Conservation (phyloP, 2,797 vertebrate genomes). For the Mionectes olivaceus region DNA sequence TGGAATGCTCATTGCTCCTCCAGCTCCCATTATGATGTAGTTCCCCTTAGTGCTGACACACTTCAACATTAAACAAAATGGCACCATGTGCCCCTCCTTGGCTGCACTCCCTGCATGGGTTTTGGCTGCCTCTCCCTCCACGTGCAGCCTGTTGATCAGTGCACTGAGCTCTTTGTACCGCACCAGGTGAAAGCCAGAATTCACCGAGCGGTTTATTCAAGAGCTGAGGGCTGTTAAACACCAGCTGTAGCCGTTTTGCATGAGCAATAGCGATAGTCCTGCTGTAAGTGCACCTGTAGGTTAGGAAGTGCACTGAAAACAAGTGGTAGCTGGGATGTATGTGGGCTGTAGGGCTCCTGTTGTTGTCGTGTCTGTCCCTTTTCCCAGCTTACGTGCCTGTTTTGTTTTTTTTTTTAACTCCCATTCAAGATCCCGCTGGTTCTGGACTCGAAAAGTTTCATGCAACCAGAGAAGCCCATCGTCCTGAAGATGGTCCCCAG, state of each 20-base stretch:
- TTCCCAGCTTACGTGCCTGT: neutral
- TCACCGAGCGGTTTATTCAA: neutral
- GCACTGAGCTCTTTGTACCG: neutral
- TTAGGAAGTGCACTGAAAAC: neutral
- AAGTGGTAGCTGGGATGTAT: neutral
- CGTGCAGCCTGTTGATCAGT: neutral
- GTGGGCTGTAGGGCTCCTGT: neutral
- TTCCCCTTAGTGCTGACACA: neutral
- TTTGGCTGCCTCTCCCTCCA: neutral
- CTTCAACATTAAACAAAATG: neutral
- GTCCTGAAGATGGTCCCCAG: constrained; percentile 79
- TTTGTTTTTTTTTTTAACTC: neutral
- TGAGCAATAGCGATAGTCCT: neutral
- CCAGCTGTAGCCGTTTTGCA: neutral
- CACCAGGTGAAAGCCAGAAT: fast-evolving
- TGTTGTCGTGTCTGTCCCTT: neutral
- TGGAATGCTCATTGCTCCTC: neutral
- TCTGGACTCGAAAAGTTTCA: constrained; percentile 56
- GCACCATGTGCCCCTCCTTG: neutral
- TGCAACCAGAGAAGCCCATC: constrained; percentile 79
- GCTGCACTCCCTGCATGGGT: neutral
- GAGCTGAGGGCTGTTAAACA: neutral
- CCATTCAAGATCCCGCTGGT: constrained; percentile 79
- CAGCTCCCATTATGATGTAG: neutral
- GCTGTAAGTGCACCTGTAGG: neutral